These are phyloP conservation scores for Amblyteles armatorius DNA, from an alignment of 2,888 invertebrate species.

Conservation along the genomic window DNA sequence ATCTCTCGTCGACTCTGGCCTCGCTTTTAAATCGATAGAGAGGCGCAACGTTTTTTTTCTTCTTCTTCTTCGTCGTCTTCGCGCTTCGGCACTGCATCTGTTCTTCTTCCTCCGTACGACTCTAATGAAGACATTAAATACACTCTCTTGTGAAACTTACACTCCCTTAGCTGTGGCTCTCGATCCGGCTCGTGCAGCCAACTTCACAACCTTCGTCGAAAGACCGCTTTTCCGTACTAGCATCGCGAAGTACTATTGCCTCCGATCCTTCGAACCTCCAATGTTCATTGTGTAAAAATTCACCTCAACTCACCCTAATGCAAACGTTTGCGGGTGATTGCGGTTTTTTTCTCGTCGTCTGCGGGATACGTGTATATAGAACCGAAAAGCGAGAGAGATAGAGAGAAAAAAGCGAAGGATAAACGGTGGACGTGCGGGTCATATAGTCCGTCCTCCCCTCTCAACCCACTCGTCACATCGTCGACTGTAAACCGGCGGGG, in stretches of 20 bases:
- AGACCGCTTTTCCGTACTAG: no score
- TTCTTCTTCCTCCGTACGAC: slow-evolving; percentile 43
- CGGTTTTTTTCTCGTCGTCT: neutral
- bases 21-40: slow-evolving; percentile 58
- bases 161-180: no score
- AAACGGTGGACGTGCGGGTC: slow-evolving; percentile 20
- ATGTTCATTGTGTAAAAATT: neutral
- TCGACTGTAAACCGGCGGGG: slow-evolving; percentile 25
- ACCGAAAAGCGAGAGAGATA: slow-evolving; percentile 23
- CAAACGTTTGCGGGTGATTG: slow-evolving; percentile 6
- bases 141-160: slow-evolving; percentile 14
- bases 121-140: slow-evolving; percentile 65
- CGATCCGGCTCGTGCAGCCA: no score
- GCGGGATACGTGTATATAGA: neutral
- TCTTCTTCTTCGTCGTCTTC: neutral
- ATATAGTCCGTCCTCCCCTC: neutral
- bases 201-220: no score
- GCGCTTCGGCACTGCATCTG: slow-evolving; percentile 32
- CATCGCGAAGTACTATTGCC: no score
- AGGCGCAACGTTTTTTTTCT: slow-evolving; percentile 32
- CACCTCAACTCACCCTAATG: neutral
- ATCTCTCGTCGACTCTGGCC: slow-evolving; percentile 55
- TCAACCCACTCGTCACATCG: slow-evolving; percentile 33
- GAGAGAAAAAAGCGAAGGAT: slow-evolving; percentile 16
- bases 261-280: neutral